Evolutionary conservation across 2,888 invertebrate genomes (phyloP), one percentile per base, ranked within the genome.

Genomic region (Tenthredo distinguenda): DNA sequence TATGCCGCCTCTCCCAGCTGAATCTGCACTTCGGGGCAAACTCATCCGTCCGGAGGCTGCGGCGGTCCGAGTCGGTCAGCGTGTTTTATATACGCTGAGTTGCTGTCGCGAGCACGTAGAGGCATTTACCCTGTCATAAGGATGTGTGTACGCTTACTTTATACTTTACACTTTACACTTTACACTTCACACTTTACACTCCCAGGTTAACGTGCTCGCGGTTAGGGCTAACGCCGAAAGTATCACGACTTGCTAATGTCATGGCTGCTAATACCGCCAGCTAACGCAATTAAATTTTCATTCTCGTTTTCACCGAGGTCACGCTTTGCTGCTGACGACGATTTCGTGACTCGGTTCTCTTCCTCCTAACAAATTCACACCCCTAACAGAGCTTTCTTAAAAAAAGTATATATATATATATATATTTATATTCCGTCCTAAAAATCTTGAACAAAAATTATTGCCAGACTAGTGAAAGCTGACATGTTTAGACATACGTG

Each of bases 1-100:
- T 92, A 91, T 86, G 74, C 58, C 10, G 37, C 21, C 31, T 81
- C 21, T 15, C 18, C 26, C 85, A 88, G 92, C 92, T 91, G 91
- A 92, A 90, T 90, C 90, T 90, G 91, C 91, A 90, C 86, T 87
- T 88, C 89, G 81, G 87, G 86, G 91, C 90, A 91, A 91, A 91
- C 91, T 92, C 91, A 90, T 91, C 90, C 87, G 89, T 90, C 88
- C 88, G 86, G 88, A 84, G 86, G 86, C 77, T 71, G 77, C 88
- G 89, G 88, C 86, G 89, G 85, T 62, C 68, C 43, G 85, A 89
- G 89, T 90, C 89, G 91, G 90, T 91, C 90, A 90, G 92, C 91
- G 91, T 91, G 90, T 92, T 93, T 92, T 92, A 92, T 92, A 93
- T 92, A 92, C 91, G 92, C 92, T 92, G 93, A 93, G 91, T 93